Evolutionary conservation across 2,797 vertebrate genomes (phyloP), one percentile per base, ranked within the genome.

Genomic region (Poecilia velifera): DNA sequence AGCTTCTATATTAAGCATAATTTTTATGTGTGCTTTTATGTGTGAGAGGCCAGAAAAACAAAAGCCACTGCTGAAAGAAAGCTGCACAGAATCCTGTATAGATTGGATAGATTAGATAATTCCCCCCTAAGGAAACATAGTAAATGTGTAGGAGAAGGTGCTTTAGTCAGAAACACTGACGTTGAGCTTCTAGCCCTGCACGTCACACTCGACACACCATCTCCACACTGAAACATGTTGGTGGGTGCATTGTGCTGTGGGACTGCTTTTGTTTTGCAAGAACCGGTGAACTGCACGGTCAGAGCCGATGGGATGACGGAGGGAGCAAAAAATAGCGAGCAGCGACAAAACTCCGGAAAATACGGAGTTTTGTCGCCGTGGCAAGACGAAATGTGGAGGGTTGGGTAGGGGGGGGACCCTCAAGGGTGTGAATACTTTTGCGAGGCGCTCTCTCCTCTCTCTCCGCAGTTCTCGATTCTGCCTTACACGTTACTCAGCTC

Each of bases 401-500:
- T 1, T 31, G 31, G 31, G 31, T 31, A 31, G 1, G 13, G 1
- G 46, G 14, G 46, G 18, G 4, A 1, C 5, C 2, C 28, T 7
- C 12, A 62, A 64, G 14, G 59, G 31, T 64, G 31, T 34, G 16
- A 34, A 64, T 64, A 34, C 14, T 62, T 64, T 34, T 34, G 14
- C 14, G 3, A 8, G 13, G 13, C 57, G 31, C 31, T 31, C 31
- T 31, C 6, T 41, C 18, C 59, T 62, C 6, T 62, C 6, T 64
- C 57, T 64, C 3, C 9, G 20, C 20, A 53, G 22, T 20, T 18
- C 59, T 34, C 59, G 34, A 64, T 8, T 64, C 14, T 20, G 62
- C 34, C 77, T 78, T 76, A 89, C 90, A 82, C 8, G 13, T 36
- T 57, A 28, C 39, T 66, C 3, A 28, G 41, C 39, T 49, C 47